A percentile compares a stretch with the other conserved stretches of the same genome.
phyloP scores from a whole-genome alignment of 2,113 vertebrate species.

The Myrmecophaga tridactyla region DNA sequence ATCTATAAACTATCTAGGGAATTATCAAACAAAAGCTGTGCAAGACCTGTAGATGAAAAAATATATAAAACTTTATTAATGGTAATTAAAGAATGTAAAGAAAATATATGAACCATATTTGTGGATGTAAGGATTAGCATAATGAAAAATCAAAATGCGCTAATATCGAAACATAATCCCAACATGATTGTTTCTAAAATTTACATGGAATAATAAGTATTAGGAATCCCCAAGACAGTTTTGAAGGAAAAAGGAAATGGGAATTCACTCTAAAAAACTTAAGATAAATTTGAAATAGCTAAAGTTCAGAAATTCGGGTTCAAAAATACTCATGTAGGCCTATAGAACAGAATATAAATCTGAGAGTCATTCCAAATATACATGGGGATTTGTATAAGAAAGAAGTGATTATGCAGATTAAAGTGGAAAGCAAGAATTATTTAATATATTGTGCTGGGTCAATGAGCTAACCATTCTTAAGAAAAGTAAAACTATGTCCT shows the following conservation, averaged over 20 bases:
- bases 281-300: neutral
- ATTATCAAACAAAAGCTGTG: neutral
- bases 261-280: neutral
- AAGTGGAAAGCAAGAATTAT: neutral
- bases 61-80: neutral
- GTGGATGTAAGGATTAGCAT: neutral
- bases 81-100: neutral
- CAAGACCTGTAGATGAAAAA: neutral
- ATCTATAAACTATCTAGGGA: neutral
- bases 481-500: neutral
- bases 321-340: neutral
- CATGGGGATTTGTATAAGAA: neutral
- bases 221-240: neutral
- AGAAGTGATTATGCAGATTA: neutral
- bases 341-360: neutral
- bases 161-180: neutral
- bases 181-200: neutral
- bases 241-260: neutral
- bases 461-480: neutral
- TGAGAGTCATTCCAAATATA: neutral
- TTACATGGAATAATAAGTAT: neutral
- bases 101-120: neutral
- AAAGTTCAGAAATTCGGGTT: neutral
- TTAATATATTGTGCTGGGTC: neutral
- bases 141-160: neutral